Percentiles rank a stretch among this genome's conserved stretches.
These are phyloP conservation scores for Rostratula benghalensis DNA, from an alignment of 2,113 vertebrate genomes.

Conservation along the genomic window DNA sequence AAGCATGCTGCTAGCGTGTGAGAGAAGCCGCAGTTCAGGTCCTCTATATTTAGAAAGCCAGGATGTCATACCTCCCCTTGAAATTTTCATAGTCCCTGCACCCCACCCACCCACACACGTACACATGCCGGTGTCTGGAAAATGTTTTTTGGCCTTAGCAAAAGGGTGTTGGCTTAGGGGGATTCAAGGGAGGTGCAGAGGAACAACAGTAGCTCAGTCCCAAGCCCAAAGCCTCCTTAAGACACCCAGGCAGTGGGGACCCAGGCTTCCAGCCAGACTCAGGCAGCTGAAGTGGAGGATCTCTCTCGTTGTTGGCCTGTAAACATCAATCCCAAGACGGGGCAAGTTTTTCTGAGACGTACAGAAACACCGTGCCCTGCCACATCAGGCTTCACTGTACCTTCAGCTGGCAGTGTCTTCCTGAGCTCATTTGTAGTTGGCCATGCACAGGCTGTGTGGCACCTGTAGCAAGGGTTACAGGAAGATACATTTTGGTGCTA, in stretches of 20 bases:
- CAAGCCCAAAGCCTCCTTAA: background rate
- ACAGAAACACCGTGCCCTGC: background rate
- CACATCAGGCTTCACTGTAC: background rate
- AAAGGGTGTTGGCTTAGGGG: constrained; percentile 26
- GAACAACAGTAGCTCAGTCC: background rate
- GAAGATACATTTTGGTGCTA: background rate
- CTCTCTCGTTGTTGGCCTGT: background rate
- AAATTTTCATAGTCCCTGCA: constrained; percentile 22
- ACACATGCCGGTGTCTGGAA: constrained; percentile 32
- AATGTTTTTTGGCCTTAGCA: constrained; percentile 20
- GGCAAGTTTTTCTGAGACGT: background rate
- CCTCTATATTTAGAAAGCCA: constrained; percentile 54
- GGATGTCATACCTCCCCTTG: constrained; percentile 31
- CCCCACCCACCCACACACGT: constrained; percentile 34
- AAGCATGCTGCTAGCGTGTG: background rate
- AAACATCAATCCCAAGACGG: background rate
- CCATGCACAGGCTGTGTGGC: accelerated
- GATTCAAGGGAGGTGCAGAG: constrained; percentile 29
- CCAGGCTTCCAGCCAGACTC: accelerated
- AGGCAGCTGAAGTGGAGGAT: accelerated
- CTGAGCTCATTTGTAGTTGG: background rate
- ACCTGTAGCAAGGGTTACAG: background rate
- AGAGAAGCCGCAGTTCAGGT: background rate
- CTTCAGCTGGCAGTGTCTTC: accelerated
- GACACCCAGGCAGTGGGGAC: background rate